Percentiles rank a stretch among this genome's conserved stretches.
Evolutionary conservation across 2,888 invertebrate genomes (phyloP).

Genomic region (Thera britannica): DNA sequence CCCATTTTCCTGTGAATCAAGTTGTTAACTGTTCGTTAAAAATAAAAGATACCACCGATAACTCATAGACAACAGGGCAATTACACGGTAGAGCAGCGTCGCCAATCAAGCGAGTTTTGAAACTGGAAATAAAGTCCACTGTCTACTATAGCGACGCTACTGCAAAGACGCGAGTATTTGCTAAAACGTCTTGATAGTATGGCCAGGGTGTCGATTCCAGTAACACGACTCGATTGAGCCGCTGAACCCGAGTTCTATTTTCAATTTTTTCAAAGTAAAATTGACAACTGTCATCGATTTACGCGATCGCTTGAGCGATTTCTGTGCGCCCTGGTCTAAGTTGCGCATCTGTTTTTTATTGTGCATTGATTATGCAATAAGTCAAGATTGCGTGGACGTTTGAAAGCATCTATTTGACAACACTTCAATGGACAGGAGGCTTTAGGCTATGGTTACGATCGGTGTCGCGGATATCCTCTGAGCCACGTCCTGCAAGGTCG

Average conservation of each 20-base stretch:
- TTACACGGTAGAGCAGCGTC: conserved; percentile 60
- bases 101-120: conserved; percentile 57
- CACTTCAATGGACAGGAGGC: conserved; percentile 7
- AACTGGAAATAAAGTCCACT: conserved; percentile 14
- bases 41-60: conserved; percentile 37
- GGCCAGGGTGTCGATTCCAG: no score
- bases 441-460: conserved; percentile 19
- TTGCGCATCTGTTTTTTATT: no score
- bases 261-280: no score
- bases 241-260: no score
- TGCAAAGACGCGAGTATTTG: no score
- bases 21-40: conserved; percentile 21
- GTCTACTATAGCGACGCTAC: neutral
- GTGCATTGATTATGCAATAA: no score
- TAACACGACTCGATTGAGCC: no score
- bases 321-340: no score
- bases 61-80: conserved; percentile 56
- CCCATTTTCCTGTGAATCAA: conserved; percentile 6
- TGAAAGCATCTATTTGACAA: neutral
- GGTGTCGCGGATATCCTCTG: conserved; percentile 55
- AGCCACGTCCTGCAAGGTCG: conserved; percentile 48
- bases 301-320: no score
- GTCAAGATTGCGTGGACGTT: neutral
- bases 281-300: no score
- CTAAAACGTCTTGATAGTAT: no score